phyloP scores from a whole-genome alignment of 2,797 vertebrate genomes.

The Sciurus vulgaris region DNA sequence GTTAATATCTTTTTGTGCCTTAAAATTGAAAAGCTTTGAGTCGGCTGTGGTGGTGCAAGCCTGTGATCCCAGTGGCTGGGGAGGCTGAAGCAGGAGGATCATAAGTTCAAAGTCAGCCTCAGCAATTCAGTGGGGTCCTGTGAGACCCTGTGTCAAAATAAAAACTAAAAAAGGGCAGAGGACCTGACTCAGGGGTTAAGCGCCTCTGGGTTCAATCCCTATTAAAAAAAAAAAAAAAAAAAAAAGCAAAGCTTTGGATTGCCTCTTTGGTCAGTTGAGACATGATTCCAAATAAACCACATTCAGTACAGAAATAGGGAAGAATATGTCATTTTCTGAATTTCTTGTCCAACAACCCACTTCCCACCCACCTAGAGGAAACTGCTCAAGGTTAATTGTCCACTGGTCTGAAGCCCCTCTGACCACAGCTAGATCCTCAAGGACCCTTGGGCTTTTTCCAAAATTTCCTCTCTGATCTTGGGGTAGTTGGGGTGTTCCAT shows the following conservation, averaged over 20 bases:
- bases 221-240: background rate
- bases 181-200: too few species aligned
- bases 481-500: slow-evolving; percentile 87
- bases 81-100: too few species aligned
- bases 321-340: slow-evolving; percentile 19
- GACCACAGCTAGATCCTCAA: slow-evolving; percentile 82
- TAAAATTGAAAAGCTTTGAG: background rate
- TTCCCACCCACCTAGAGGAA: background rate
- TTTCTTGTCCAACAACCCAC: background rate
- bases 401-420: background rate
- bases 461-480: slow-evolving; percentile 88
- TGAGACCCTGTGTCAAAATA: too few species aligned
- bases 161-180: too few species aligned
- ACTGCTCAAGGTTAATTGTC: background rate
- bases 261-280: background rate
- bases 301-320: background rate
- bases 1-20: background rate
- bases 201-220: background rate
- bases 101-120: too few species aligned
- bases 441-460: slow-evolving; percentile 87
- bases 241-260: background rate
- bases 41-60: too few species aligned
- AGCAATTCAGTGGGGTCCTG: too few species aligned
- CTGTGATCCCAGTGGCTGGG: too few species aligned
- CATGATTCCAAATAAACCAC: slow-evolving; percentile 34